phyloP scores from a whole-genome alignment of 2,797 vertebrate species.

The Nasua narica region DNA sequence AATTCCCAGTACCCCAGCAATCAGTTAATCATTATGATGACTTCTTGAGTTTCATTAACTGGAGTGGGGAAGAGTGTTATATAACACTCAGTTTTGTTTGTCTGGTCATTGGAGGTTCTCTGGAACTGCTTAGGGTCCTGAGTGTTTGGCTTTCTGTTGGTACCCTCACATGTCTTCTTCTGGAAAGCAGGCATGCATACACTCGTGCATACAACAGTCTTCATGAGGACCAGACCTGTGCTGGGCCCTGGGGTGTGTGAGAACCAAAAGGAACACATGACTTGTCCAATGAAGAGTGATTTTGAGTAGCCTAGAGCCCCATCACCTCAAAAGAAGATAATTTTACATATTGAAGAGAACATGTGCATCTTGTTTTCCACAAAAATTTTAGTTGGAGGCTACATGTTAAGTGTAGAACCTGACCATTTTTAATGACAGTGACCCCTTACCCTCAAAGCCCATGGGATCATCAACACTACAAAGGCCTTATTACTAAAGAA shows the following conservation, averaged over 20 bases:
- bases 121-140: neutral
- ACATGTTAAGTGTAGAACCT: neutral
- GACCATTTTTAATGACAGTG: neutral
- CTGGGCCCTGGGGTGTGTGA: neutral
- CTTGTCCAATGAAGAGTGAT: neutral
- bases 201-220: neutral
- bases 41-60: neutral
- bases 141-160: neutral
- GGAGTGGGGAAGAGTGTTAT: neutral
- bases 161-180: neutral
- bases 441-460: neutral
- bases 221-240: neutral
- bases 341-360: neutral
- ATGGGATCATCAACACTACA: neutral
- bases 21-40: neutral
- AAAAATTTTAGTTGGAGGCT: slow-evolving; percentile 16
- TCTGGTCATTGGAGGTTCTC: neutral
- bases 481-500: neutral
- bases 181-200: neutral
- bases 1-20: neutral
- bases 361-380: neutral
- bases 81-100: neutral
- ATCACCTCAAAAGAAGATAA: slow-evolving; percentile 15
- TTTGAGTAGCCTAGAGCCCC: neutral
- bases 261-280: neutral